These are phyloP conservation scores for Adela reaumurella DNA, from an alignment of 2,888 invertebrate species.

Conservation along the genomic window DNA sequence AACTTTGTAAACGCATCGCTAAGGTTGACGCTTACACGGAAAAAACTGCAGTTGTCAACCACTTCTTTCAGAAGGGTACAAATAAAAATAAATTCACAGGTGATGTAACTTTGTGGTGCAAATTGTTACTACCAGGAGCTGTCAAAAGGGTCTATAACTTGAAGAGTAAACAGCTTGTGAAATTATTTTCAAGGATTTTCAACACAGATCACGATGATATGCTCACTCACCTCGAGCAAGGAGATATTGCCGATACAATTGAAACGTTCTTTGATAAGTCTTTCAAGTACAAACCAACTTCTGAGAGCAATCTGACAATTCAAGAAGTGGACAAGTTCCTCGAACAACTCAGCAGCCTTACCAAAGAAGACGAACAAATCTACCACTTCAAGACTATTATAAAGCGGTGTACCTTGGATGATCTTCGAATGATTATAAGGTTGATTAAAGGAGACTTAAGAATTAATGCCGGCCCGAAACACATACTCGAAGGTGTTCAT, in stretches of 20 bases:
- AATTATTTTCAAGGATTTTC: slow-evolving; percentile 82
- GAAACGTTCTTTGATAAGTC: slow-evolving; percentile 71
- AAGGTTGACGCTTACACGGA: slow-evolving; percentile 74
- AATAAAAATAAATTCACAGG: slow-evolving; percentile 68
- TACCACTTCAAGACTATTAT: slow-evolving; percentile 71
- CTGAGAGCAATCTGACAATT: slow-evolving; percentile 68
- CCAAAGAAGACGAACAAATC: slow-evolving; percentile 85
- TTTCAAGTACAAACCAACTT: slow-evolving; percentile 51
- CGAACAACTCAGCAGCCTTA: slow-evolving; percentile 66
- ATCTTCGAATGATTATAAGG: slow-evolving; percentile 81
- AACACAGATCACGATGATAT: slow-evolving; percentile 71
- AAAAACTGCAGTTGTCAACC: slow-evolving; percentile 71
- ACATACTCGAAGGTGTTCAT: slow-evolving; percentile 86
- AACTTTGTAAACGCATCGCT: slow-evolving; percentile 74
- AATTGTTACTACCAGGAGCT: slow-evolving; percentile 76
- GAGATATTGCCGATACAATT: slow-evolving; percentile 88
- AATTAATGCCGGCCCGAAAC: slow-evolving; percentile 90
- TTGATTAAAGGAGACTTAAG: slow-evolving; percentile 88
- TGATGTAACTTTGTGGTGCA: slow-evolving; percentile 76
- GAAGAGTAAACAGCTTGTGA: slow-evolving; percentile 87
- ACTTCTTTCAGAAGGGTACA: slow-evolving; percentile 61
- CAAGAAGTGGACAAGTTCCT: slow-evolving; percentile 76
- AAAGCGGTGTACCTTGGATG: slow-evolving; percentile 73
- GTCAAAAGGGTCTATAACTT: slow-evolving; percentile 86
- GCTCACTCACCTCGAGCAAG: slow-evolving; percentile 82